These are phyloP conservation scores for Pygmarrhopalites habei DNA, from an alignment of 1,140 invertebrate genomes.

Conservation along the genomic window DNA sequence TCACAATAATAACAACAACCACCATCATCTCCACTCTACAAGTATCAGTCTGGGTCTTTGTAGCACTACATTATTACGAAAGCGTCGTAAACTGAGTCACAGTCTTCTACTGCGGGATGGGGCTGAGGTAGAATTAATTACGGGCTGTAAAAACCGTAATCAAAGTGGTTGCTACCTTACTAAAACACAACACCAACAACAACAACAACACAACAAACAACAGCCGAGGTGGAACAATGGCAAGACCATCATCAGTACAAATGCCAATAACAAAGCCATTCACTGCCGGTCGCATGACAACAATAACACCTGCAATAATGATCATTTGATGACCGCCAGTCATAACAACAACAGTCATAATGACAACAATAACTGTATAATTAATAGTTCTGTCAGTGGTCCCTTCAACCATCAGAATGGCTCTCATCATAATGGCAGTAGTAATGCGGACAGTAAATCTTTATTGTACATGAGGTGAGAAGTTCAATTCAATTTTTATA, in stretches of 20 bases:
- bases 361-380: slow-evolving; percentile 1
- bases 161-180: not conserved
- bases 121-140: slow-evolving; percentile 2
- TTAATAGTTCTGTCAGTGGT: slow-evolving; percentile 7
- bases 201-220: not conserved
- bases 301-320: slow-evolving; percentile 10
- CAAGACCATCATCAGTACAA: not conserved
- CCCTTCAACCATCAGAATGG: not conserved
- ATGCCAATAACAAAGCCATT: not conserved
- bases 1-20: not conserved
- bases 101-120: not conserved
- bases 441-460: slow-evolving; percentile 33
- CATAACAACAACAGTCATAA: not conserved
- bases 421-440: not conserved
- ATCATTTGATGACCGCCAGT: slow-evolving; percentile 4
- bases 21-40: not conserved
- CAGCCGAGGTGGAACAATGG: slow-evolving; percentile 2
- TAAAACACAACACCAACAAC: not conserved
- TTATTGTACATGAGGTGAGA: slow-evolving; percentile 39
- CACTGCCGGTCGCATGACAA: slow-evolving; percentile 1
- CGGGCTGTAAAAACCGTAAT: not conserved
- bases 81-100: slow-evolving; percentile 11
- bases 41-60: not conserved
- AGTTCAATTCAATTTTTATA: too few relatives aligned
- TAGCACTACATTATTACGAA: slow-evolving; percentile 13